A percentile compares a stretch with the other conserved stretches of the same genome.
These are phyloP conservation scores for Hylaeus volcanicus DNA, from an alignment of 1,140 invertebrate genomes.

Conservation along the genomic window DNA sequence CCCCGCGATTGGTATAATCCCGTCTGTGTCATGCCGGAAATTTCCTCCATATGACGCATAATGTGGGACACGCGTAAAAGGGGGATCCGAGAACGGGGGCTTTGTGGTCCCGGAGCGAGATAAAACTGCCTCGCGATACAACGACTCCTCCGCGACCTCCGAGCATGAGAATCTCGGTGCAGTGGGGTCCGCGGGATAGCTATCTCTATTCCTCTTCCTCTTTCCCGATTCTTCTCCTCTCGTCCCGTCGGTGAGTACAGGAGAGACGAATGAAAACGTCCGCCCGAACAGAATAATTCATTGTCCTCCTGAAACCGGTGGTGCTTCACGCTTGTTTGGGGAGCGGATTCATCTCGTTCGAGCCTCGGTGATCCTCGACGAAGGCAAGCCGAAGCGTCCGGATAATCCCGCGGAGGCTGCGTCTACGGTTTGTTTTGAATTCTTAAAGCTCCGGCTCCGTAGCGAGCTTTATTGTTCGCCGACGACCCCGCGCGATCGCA, in stretches of 20 bases:
- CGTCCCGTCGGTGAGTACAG: slow-evolving; percentile 25
- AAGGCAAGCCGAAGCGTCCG: slow-evolving; percentile 25
- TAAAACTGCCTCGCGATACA: slow-evolving; percentile 55
- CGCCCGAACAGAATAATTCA: slow-evolving; percentile 73
- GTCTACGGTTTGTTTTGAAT: slow-evolving; percentile 54
- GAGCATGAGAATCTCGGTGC: slow-evolving; percentile 13
- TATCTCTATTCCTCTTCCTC: slow-evolving; percentile 34
- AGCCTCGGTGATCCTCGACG: slow-evolving; percentile 47
- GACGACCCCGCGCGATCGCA: neutral
- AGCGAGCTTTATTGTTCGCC: slow-evolving; percentile 23
- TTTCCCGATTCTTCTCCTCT: slow-evolving; percentile 42
- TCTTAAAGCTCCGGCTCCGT: slow-evolving; percentile 33
- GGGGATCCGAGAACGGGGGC: neutral
- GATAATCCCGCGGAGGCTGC: slow-evolving; percentile 35
- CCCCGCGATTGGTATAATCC: slow-evolving; percentile 44
- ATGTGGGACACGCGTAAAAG: slow-evolving; percentile 34
- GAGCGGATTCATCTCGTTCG: slow-evolving; percentile 68
- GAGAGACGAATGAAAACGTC: slow-evolving; percentile 73
- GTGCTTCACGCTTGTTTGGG: slow-evolving; percentile 69
- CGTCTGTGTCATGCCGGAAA: slow-evolving; percentile 52
- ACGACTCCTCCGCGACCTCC: slow-evolving; percentile 32
- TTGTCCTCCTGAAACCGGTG: slow-evolving; percentile 65
- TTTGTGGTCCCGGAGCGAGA: slow-evolving; percentile 44
- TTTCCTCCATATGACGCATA: slow-evolving; percentile 49
- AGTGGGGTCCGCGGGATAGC: slow-evolving; percentile 29